These are phyloP conservation scores for Hiodon alosoides DNA, from an alignment of 2,113 vertebrate species.

Conservation along the genomic window DNA sequence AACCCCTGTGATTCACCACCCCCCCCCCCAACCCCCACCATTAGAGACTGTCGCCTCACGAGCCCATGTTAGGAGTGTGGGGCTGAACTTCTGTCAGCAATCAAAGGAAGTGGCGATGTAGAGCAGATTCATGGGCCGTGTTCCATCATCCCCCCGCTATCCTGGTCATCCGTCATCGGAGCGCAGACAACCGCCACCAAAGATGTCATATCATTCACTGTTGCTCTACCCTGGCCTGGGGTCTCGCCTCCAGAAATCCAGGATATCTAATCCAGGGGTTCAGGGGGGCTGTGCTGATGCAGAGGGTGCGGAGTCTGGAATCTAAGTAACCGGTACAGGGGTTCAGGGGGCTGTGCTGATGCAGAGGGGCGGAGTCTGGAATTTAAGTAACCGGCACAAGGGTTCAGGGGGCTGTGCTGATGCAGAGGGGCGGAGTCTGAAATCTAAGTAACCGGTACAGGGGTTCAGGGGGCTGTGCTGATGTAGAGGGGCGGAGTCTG, in stretches of 20 bases:
- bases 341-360: slow-evolving; percentile 20
- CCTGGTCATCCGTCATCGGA: slow-evolving; percentile 79
- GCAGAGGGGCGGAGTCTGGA: too few relatives aligned
- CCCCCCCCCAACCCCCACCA: too few relatives aligned
- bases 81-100: slow-evolving; percentile 82
- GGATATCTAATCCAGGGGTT: slow-evolving; percentile 49
- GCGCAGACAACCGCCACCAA: slow-evolving; percentile 70
- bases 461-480: too few relatives aligned
- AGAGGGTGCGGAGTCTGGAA: too few relatives aligned
- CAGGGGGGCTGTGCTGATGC: too few relatives aligned
- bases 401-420: slow-evolving; percentile 16
- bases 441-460: too few relatives aligned
- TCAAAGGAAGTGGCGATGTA: slow-evolving; percentile 88
- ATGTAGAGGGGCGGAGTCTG: too few relatives aligned
- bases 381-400: too few relatives aligned
- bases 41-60: slow-evolving; percentile 43
- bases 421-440: too few relatives aligned
- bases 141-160: slow-evolving; percentile 81
- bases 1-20: too few relatives aligned
- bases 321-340: too few relatives aligned
- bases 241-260: slow-evolving; percentile 82
- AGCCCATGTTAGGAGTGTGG: slow-evolving; percentile 21
- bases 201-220: slow-evolving; percentile 90
- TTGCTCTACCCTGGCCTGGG: slow-evolving; percentile 79
- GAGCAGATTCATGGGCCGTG: slow-evolving; percentile 92